phyloP scores from a whole-genome alignment of 1,140 invertebrate genomes.

The Dendrolimus punctatus region DNA sequence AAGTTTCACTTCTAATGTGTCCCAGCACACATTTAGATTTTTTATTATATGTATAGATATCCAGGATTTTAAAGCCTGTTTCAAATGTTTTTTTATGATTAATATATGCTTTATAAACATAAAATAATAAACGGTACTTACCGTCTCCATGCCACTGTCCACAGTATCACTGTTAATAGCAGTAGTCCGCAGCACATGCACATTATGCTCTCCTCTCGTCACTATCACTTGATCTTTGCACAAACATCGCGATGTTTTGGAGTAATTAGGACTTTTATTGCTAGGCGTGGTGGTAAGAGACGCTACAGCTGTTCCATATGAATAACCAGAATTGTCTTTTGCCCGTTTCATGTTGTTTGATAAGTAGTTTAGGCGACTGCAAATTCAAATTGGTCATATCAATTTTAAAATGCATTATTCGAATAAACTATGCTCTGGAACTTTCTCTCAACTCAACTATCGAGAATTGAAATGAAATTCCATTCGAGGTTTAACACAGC shows the following conservation, averaged over 20 bases:
- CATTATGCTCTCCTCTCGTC: constrained; percentile 37
- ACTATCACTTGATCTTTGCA: constrained; percentile 45
- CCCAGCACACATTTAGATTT: no score
- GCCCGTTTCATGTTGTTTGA: constrained; percentile 49
- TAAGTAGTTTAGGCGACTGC: constrained; percentile 41
- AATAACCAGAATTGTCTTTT: constrained; percentile 60
- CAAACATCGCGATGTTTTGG: constrained; percentile 27
- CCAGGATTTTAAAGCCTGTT: no score
- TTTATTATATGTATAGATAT: no score
- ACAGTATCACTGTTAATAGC: constrained; percentile 51
- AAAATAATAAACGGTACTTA: constrained; percentile 25
- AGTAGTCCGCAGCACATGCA: constrained; percentile 50
- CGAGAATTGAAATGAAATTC: no score
- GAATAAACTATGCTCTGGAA: no score
- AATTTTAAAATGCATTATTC: no score
- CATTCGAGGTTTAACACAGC: no score
- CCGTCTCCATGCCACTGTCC: constrained; percentile 33
- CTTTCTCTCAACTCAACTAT: no score
- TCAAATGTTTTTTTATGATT: no score
- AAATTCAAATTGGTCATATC: constrained; percentile 10
- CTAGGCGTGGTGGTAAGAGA: constrained; percentile 22
- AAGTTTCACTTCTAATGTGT: no score
- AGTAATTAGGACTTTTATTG: constrained; percentile 23
- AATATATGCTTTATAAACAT: not conserved
- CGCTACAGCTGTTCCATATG: constrained; percentile 48